Conservation (phyloP, 2,888 invertebrate species). For the Mythimna lalbum region DNA sequence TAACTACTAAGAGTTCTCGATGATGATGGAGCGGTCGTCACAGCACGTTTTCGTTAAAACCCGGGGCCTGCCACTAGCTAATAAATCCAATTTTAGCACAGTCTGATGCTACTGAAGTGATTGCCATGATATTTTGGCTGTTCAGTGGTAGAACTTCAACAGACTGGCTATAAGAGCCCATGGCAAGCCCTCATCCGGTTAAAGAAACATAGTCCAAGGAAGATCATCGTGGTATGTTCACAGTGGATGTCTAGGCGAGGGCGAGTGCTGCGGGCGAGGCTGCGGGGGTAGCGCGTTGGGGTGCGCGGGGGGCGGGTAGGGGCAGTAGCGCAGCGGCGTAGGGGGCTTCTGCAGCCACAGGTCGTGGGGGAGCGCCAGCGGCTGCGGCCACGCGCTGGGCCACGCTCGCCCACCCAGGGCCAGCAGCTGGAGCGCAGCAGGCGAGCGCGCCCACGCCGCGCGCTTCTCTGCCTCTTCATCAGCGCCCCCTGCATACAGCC, state of each 20-base stretch:
- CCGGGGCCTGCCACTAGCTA: slow-evolving; percentile 27
- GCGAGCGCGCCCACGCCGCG: slow-evolving; percentile 89
- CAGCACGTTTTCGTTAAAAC: slow-evolving; percentile 72
- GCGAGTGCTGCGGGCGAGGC: slow-evolving; percentile 77
- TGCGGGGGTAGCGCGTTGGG: slow-evolving; percentile 68
- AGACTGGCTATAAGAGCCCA: background rate
- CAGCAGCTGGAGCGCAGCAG: slow-evolving; percentile 84
- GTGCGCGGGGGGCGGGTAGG: slow-evolving; percentile 90
- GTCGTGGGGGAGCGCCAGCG: slow-evolving; percentile 96
- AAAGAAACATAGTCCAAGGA: slow-evolving; percentile 47
- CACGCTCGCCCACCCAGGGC: slow-evolving; percentile 94
- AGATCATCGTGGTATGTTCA: slow-evolving; percentile 70
- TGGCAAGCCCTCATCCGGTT: slow-evolving; percentile 23
- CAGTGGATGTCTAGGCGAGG: slow-evolving; percentile 84
- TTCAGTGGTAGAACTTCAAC: slow-evolving; percentile 7
- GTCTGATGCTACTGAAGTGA: slow-evolving; percentile 11
- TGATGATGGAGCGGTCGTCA: slow-evolving; percentile 63
- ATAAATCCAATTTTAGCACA: background rate
- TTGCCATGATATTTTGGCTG: slow-evolving; percentile 1
- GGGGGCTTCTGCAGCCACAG: slow-evolving; percentile 97
- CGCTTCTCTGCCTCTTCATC: slow-evolving; percentile 91
- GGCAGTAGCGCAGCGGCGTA: slow-evolving; percentile 90
- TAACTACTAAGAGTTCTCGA: slow-evolving; percentile 32
- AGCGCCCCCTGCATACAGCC: slow-evolving; percentile 92
- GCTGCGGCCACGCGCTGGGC: slow-evolving; percentile 96